These are phyloP conservation scores for Tribolium madens DNA, from an alignment of 1,140 invertebrate species.

Conservation along the genomic window DNA sequence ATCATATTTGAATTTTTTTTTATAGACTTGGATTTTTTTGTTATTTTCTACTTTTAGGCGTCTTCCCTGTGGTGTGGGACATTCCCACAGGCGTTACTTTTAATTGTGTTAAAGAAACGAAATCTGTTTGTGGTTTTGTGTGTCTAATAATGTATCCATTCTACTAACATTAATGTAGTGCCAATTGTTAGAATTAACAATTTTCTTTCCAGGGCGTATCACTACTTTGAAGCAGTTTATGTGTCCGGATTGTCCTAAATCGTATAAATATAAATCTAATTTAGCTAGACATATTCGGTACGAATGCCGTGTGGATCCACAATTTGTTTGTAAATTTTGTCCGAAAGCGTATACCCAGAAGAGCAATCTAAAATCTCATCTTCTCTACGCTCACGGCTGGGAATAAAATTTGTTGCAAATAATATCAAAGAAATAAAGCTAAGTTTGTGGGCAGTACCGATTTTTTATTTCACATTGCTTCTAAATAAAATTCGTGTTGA, in stretches of 20 bases:
- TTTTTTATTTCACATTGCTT: background rate
- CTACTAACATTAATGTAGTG: background rate
- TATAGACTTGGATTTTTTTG: background rate
- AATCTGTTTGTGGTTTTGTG: too few species aligned
- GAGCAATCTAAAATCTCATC: conserved; percentile 64
- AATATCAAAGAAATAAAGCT: background rate
- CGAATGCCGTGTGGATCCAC: conserved; percentile 70
- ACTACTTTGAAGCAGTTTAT: conserved; percentile 26
- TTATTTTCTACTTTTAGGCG: too few species aligned
- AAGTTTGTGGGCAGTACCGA: background rate
- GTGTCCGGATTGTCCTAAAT: conserved; percentile 47
- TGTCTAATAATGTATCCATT: background rate
- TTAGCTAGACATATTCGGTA: conserved; percentile 55
- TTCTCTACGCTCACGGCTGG: conserved; percentile 42
- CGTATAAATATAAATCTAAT: conserved; percentile 57
- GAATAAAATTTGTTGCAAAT: conserved; percentile 4
- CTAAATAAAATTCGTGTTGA: conserved; percentile 16
- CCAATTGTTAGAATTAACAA: background rate
- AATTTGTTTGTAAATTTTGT: conserved; percentile 68
- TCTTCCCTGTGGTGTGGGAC: too few species aligned
- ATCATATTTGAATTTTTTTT: too few species aligned
- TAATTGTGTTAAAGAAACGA: too few species aligned
- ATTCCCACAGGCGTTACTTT: too few species aligned
- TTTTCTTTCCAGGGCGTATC: conserved; percentile 12
- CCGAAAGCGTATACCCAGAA: conserved; percentile 58